Base-by-base conservation (phyloP, 2,797 vertebrate species). In the Meda fulgida region DNA sequence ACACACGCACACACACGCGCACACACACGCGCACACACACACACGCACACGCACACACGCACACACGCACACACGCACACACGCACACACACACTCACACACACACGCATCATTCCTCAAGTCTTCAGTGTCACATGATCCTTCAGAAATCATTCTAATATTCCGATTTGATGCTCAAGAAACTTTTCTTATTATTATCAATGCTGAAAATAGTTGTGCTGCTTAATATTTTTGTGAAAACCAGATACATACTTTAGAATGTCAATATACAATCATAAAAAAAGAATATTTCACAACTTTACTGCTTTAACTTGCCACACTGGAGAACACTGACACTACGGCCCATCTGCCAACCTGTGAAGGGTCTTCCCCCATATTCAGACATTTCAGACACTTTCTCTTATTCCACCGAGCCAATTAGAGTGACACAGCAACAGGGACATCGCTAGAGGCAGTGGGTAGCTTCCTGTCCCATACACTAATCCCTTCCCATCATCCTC, bases 381-480 rank as follows among this genome's bases (percentile, higher is more conserved):
- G 60, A 60, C 40, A 76, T 55, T n/a, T 60, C 75, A 40, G 48
- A 1, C 31, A 40, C 23, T 60, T 40, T 58, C 34, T 38, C 75
- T 26, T 40, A 46, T 79, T 79, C 38, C 4, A 3, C 26, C 29
- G 2, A 13, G 40, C 40, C 60, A 80, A 51, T 67, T 48, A 23
- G 40, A 34, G 63, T 46, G 78, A 21, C 18, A 23, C 63, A 34
- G 40, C 26, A 65, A 67, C 69, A 73, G 71, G 71, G 69, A 71
- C 69, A 78, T 31, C 4, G 40, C 80, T 58, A 21, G 26, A 53
- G 73, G 80, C 69, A 36, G 38, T 53, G 43, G 82, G 71, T 38
- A 72, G 63, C 77, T 81, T 73, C 21, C 29, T 38, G 66, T 31
- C 58, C 85, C 80, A 71, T 36, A 53, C 31, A 83, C 73, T 65